phyloP scores from a whole-genome alignment of 2,113 vertebrate species.

The Lutjanus erythropterus region DNA sequence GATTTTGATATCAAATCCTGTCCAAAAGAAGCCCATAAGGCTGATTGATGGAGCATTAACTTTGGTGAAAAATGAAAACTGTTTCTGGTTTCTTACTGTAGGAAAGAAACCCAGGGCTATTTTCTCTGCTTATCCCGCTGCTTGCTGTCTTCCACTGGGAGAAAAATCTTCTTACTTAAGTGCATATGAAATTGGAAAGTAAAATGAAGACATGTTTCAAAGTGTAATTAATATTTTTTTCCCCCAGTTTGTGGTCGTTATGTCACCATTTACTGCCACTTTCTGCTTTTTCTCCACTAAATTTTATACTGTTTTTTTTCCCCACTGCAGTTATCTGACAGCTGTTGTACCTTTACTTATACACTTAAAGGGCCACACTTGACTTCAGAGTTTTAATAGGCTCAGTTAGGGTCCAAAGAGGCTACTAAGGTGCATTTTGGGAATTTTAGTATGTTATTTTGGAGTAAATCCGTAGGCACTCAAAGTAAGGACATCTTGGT shows the following conservation, averaged over 20 bases:
- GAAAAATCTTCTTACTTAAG: neutral
- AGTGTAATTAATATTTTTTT: neutral
- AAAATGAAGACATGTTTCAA: neutral
- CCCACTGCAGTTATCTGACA: neutral
- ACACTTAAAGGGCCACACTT: neutral
- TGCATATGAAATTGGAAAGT: neutral
- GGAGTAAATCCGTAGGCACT: neutral
- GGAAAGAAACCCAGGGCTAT: neutral
- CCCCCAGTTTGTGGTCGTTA: neutral
- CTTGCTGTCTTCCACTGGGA: neutral
- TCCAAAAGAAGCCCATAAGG: constrained; percentile 27
- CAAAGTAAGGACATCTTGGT: neutral
- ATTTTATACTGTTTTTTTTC: neutral
- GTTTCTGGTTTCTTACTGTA: neutral
- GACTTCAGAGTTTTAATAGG: neutral
- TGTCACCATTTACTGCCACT: neutral
- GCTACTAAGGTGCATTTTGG: neutral
- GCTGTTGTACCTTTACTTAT: neutral
- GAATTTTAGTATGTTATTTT: neutral
- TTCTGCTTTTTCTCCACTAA: neutral
- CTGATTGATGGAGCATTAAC: constrained; percentile 38
- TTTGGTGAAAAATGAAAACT: neutral
- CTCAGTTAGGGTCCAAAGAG: neutral
- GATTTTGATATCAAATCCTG: constrained; percentile 22
- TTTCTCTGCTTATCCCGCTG: neutral